A percentile compares a stretch with the other conserved stretches of the same genome.
These are phyloP conservation scores for Diadema setosum DNA, from an alignment of 35 echinoderm and acorn worm species.

Conservation along the genomic window DNA sequence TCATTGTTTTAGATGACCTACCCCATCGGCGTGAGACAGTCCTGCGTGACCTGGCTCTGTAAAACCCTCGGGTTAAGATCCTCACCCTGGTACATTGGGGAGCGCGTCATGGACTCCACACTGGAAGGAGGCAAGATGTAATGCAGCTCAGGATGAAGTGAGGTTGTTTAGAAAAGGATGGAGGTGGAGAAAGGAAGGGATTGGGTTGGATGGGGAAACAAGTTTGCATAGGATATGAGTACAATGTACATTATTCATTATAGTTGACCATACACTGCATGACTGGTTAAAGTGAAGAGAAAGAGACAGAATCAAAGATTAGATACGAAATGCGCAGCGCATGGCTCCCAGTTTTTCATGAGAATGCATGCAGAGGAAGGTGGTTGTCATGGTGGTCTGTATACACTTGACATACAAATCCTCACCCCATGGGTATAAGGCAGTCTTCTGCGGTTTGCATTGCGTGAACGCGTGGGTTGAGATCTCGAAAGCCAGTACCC, in stretches of 20 bases:
- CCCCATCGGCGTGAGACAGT: conserved; percentile 72
- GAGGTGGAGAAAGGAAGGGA: neutral
- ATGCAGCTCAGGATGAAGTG: conserved; percentile 32
- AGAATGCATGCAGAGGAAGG: neutral
- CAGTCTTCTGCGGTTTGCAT: conserved; percentile 26
- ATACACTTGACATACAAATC: neutral
- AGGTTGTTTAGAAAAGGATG: neutral
- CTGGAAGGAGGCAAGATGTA: conserved; percentile 9
- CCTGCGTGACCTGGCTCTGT: conserved; percentile 21
- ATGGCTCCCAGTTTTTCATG: too few species aligned
- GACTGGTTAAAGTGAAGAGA: neutral
- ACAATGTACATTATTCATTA: too few species aligned
- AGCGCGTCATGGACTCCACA: conserved; percentile 46
- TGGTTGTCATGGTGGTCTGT: neutral
- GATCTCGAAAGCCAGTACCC: neutral
- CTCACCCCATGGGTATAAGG: conserved; percentile 75
- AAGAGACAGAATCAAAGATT: neutral
- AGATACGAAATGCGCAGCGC: too few species aligned
- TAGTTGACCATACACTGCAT: too few species aligned
- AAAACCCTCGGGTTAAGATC: conserved; percentile 52
- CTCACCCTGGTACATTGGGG: neutral
- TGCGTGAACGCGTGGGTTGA: conserved; percentile 46
- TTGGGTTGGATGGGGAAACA: too few species aligned
- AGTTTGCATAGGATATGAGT: too few species aligned
- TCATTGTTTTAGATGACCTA: too few species aligned